These are phyloP conservation scores for Taenaris catops DNA, from an alignment of 2,888 invertebrate species.

Conservation along the genomic window DNA sequence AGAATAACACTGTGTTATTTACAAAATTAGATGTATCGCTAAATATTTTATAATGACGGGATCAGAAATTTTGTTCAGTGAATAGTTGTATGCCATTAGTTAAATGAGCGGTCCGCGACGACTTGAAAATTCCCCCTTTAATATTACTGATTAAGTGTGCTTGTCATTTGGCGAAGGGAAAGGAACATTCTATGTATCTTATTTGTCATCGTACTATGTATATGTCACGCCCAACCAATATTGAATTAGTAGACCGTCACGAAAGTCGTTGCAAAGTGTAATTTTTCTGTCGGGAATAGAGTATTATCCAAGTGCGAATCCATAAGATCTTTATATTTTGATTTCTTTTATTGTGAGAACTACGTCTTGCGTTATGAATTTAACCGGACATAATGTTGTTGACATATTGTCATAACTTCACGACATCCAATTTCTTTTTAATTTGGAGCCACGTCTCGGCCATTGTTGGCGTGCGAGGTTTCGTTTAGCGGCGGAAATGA, in stretches of 20 bases:
- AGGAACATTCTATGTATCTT: slow-evolving; percentile 34
- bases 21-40: slow-evolving; percentile 74
- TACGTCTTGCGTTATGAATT: slow-evolving; percentile 7
- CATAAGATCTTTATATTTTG: background rate
- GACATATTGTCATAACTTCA: slow-evolving; percentile 63
- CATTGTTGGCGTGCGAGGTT: slow-evolving; percentile 60
- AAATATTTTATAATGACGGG: slow-evolving; percentile 77
- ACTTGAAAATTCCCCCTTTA: slow-evolving; percentile 34
- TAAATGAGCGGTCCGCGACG: slow-evolving; percentile 42
- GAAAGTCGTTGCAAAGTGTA: slow-evolving; percentile 4
- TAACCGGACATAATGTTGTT: slow-evolving; percentile 22
- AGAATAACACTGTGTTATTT: slow-evolving; percentile 72
- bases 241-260: slow-evolving; percentile 42
- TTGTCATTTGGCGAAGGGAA: slow-evolving; percentile 25
- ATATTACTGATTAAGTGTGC: slow-evolving; percentile 49
- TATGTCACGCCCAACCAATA: slow-evolving; percentile 40
- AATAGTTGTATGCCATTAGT: slow-evolving; percentile 26
- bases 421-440: slow-evolving; percentile 67
- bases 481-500: slow-evolving; percentile 71
- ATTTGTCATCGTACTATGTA: slow-evolving; percentile 32
- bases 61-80: slow-evolving; percentile 21
- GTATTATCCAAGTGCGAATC: background rate
- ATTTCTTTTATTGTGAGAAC: background rate
- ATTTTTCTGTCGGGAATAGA: slow-evolving; percentile 1
- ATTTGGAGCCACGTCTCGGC: slow-evolving; percentile 55